Conservation (phyloP, 2,113 vertebrate species). For the Saimiri boliviensis region DNA sequence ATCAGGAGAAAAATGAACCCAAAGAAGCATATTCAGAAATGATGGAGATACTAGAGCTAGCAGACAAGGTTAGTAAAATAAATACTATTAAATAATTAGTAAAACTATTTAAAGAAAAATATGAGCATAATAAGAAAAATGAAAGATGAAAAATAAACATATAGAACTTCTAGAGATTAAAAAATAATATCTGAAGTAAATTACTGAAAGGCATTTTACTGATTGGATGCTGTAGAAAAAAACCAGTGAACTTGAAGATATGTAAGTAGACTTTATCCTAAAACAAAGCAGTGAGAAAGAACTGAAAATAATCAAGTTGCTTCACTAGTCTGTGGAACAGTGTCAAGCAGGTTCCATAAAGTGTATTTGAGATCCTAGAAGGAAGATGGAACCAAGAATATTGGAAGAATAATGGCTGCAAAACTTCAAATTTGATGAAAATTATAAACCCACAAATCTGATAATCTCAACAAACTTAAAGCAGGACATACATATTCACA, state of each 20-base stretch:
- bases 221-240: neutral
- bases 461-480: neutral
- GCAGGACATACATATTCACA: neutral
- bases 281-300: neutral
- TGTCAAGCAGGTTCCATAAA: neutral
- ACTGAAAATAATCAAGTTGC: neutral
- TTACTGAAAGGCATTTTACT: neutral
- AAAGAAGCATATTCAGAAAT: conserved; percentile 23
- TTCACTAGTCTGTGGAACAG: neutral
- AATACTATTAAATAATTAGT: neutral
- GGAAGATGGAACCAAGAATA: neutral
- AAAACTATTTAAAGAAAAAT: conserved; percentile 2
- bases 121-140: neutral
- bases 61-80: neutral
- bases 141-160: neutral
- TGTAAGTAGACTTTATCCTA: neutral
- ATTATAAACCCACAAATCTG: neutral
- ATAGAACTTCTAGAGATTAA: neutral
- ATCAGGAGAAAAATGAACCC: neutral
- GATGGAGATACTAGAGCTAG: neutral
- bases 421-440: conserved; percentile 20
- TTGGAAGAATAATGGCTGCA: neutral
- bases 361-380: neutral
- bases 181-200: neutral
- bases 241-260: neutral